phyloP scores from a whole-genome alignment of 2,888 invertebrate species.

The Agrochola lychnidis region DNA sequence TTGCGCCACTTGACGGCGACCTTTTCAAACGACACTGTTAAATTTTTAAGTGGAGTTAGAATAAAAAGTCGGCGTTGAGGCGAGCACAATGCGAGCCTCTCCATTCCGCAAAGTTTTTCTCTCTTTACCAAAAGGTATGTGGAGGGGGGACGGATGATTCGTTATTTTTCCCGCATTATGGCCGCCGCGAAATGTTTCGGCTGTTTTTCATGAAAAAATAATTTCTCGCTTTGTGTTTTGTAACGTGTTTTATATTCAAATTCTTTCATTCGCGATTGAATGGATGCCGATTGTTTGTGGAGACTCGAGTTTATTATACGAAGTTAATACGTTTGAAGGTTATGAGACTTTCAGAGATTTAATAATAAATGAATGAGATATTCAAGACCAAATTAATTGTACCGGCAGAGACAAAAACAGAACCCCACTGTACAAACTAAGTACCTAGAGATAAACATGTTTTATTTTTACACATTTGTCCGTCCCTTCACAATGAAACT shows the following conservation, averaged over 20 bases:
- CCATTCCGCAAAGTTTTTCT: conserved; percentile 58
- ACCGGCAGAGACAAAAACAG: not conserved
- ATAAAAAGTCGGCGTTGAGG: conserved; percentile 62
- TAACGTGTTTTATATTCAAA: conserved; percentile 51
- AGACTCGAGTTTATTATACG: conserved; percentile 14
- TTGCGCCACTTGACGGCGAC: conserved; percentile 62
- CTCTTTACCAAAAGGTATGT: conserved; percentile 64
- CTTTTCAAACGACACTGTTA: conserved; percentile 67
- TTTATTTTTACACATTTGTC: not conserved
- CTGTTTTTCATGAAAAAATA: conserved; percentile 56
- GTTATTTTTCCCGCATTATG: conserved; percentile 67
- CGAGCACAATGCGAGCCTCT: conserved; percentile 57
- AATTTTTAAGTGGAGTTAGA: conserved; percentile 66
- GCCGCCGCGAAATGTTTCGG: conserved; percentile 57
- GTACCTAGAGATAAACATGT: too few species aligned
- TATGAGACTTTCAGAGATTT: not conserved
- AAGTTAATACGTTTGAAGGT: conserved; percentile 22
- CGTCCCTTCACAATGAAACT: conserved; percentile 29
- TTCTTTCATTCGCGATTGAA: conserved; percentile 58
- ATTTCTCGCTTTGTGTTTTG: conserved; percentile 51
- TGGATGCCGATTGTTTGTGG: conserved; percentile 38
- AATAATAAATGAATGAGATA: not conserved
- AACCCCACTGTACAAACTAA: not conserved
- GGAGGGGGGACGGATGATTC: conserved; percentile 57
- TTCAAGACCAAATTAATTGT: not conserved